Evolutionary conservation across 2,797 vertebrate species (phyloP).

Genomic region (Rallus crepitans): DNA sequence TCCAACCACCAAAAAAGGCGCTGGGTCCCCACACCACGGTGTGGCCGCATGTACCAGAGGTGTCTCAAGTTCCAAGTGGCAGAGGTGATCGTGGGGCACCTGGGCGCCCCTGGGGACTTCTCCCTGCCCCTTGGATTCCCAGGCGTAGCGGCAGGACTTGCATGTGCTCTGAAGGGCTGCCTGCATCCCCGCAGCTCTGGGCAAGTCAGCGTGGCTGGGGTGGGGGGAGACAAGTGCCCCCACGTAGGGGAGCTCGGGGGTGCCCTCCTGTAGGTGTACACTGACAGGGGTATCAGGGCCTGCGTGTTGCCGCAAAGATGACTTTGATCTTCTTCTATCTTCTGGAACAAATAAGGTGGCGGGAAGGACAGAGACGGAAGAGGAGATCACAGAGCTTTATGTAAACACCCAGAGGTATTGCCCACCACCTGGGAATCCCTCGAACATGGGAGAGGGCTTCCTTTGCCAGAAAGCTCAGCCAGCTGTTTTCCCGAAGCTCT

Average conservation of each 20-base stretch:
- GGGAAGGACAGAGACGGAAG: background rate
- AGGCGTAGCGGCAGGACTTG: background rate
- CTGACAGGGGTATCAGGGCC: background rate
- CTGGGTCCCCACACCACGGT: background rate
- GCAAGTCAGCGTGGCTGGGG: rapidly evolving
- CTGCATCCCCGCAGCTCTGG: background rate
- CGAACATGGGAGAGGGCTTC: background rate
- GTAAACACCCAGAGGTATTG: background rate
- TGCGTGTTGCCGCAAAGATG: background rate
- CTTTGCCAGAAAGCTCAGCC: constrained; percentile 50
- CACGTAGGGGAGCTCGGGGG: rapidly evolving
- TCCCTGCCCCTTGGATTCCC: background rate
- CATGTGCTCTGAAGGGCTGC: background rate
- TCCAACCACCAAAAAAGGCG: background rate
- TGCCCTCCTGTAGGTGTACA: rapidly evolving
- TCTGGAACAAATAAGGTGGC: background rate
- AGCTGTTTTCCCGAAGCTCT: constrained; percentile 61
- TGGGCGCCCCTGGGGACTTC: background rate
- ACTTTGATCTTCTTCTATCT: constrained; percentile 2
- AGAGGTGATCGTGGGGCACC: background rate
- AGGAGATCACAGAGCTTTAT: background rate
- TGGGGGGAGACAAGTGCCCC: background rate
- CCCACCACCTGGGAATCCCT: constrained; percentile 49
- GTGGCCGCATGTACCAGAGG: background rate
- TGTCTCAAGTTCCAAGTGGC: background rate